Percentiles rank a stretch among this genome's conserved stretches.
Conservation (phyloP, 2,113 vertebrate genomes). For the Carassius gibelio region DNA sequence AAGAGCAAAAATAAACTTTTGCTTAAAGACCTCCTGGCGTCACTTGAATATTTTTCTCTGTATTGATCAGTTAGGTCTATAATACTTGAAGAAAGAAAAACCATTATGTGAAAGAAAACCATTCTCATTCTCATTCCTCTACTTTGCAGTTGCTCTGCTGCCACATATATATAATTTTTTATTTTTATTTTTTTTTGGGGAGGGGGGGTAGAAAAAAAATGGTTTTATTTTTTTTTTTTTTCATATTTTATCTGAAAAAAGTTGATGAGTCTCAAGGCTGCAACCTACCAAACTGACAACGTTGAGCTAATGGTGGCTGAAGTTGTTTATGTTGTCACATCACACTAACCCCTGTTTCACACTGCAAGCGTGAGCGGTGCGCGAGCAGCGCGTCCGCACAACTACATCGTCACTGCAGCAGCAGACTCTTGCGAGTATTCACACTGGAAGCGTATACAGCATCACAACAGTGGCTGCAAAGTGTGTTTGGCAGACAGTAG, state of each 20-base stretch:
- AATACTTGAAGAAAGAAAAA: not conserved
- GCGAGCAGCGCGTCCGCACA: no score
- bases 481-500: no score
- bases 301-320: no score
- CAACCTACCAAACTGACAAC: not conserved
- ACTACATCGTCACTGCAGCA: no score
- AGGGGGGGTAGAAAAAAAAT: not conserved
- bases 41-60: not conserved
- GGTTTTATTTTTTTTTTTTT: not conserved
- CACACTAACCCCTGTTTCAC: not conserved
- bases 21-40: not conserved
- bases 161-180: no score
- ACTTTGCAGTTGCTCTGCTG: not conserved
- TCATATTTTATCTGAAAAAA: not conserved
- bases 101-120: not conserved
- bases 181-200: no score
- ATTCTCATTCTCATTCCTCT: not conserved
- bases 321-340: not conserved
- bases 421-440: no score
- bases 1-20: not conserved
- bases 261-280: not conserved
- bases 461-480: no score
- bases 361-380: no score
- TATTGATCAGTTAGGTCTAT: constrained; percentile 6
- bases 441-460: no score